phyloP scores from a whole-genome alignment of 2,797 vertebrate species.

The Phalanger gymnotis region DNA sequence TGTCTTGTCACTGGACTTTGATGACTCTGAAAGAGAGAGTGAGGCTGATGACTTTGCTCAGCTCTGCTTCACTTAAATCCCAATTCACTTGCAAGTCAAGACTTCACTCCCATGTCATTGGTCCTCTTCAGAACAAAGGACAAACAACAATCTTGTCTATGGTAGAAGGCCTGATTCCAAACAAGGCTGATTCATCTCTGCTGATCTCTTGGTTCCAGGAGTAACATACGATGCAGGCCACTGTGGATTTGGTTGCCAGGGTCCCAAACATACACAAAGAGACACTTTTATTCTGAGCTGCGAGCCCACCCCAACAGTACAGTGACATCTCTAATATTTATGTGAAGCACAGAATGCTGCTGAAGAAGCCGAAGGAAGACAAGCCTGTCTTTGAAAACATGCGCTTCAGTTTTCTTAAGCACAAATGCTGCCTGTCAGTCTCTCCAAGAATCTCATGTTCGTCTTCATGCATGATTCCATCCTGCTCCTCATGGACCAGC shows the following conservation, averaged over 20 bases:
- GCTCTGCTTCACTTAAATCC: neutral
- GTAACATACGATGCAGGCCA: slow-evolving; percentile 90
- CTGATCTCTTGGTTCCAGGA: slow-evolving; percentile 93
- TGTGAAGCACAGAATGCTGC: slow-evolving; percentile 88
- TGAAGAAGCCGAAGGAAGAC: slow-evolving; percentile 94
- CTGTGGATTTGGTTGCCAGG: slow-evolving; percentile 80
- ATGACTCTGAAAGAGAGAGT: neutral
- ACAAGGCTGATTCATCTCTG: slow-evolving; percentile 84
- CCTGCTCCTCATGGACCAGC: slow-evolving; percentile 94
- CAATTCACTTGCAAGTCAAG: neutral
- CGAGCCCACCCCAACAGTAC: slow-evolving; percentile 89
- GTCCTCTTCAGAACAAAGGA: neutral
- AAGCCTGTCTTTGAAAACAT: slow-evolving; percentile 90
- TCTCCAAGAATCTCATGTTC: slow-evolving; percentile 94
- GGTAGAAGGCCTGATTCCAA: slow-evolving; percentile 87
- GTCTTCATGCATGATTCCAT: slow-evolving; percentile 94
- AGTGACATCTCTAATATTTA: slow-evolving; percentile 87
- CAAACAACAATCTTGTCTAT: slow-evolving; percentile 83
- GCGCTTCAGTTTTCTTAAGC: slow-evolving; percentile 95
- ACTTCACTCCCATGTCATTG: neutral
- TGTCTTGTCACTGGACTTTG: neutral
- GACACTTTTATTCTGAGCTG: slow-evolving; percentile 87
- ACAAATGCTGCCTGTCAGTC: slow-evolving; percentile 92
- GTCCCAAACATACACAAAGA: neutral
- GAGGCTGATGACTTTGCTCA: neutral